phyloP scores from a whole-genome alignment of 2,797 vertebrate genomes.

The Adelosebastes latens region DNA sequence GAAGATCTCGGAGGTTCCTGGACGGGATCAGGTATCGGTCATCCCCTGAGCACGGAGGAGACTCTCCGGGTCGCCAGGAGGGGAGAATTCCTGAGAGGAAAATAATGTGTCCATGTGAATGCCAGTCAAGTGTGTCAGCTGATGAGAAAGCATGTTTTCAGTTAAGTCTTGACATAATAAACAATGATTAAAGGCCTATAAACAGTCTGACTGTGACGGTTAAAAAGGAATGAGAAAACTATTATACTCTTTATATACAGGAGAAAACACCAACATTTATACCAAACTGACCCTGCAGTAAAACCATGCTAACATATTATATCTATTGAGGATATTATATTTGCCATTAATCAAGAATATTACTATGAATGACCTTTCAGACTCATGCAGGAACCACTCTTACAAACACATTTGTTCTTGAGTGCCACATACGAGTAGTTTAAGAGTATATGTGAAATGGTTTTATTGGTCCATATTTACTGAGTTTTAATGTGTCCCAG shows the following conservation, averaged over 20 bases:
- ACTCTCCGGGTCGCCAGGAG: slow-evolving; percentile 48
- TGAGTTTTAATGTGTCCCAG: not conserved
- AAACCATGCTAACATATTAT: not conserved
- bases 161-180: slow-evolving; percentile 73
- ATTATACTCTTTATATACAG: slow-evolving; percentile 11
- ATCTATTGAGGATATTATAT: not conserved
- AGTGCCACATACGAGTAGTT: not conserved
- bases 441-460: rapidly evolving
- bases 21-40: slow-evolving; percentile 66
- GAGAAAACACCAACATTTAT: not conserved
- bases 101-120: slow-evolving; percentile 62
- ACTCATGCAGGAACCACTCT: not conserved
- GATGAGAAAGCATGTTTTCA: slow-evolving; percentile 70
- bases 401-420: not conserved
- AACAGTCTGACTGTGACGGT: slow-evolving; percentile 49
- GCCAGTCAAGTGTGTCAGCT: slow-evolving; percentile 62
- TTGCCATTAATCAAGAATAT: not conserved
- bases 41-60: slow-evolving; percentile 39
- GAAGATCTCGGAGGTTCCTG: slow-evolving; percentile 54
- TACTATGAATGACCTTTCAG: rapidly evolving
- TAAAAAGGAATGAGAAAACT: slow-evolving; percentile 44
- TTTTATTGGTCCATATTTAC: not conserved
- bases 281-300: not conserved
- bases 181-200: slow-evolving; percentile 61
- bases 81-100: slow-evolving; percentile 67